A percentile compares a stretch with the other conserved stretches of the same genome.
phyloP scores from a whole-genome alignment of 1,140 invertebrate species.

The Drosophila watanabei region DNA sequence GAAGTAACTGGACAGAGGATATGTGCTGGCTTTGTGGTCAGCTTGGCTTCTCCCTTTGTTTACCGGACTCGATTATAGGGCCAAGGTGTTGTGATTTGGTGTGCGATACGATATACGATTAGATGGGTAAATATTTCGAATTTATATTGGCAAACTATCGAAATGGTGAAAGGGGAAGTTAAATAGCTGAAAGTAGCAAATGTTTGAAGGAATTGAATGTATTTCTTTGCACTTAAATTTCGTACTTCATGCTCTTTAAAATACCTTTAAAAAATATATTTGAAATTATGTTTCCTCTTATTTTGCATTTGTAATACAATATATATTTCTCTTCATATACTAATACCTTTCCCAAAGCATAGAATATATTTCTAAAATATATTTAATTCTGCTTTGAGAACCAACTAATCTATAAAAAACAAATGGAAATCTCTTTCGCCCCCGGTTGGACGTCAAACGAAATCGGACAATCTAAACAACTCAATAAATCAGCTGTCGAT shows the following conservation, averaged over 20 bases:
- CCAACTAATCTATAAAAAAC: neutral
- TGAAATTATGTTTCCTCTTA: no score
- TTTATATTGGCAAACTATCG: neutral
- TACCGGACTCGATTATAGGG: conserved; percentile 51
- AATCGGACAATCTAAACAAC: conserved; percentile 40
- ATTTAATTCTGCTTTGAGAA: neutral
- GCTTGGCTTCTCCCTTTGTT: conserved; percentile 43
- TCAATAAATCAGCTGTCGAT: conserved; percentile 72
- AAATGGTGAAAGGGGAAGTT: neutral
- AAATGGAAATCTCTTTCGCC: neutral
- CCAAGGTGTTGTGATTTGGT: conserved; percentile 68
- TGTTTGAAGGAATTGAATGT: neutral
- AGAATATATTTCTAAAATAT: neutral
- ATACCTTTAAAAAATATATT: no score
- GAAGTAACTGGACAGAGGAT: neutral
- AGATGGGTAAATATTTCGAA: conserved; percentile 33
- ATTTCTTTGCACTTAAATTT: neutral
- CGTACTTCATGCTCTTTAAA: neutral
- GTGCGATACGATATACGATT: conserved; percentile 27
- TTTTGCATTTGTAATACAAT: no score
- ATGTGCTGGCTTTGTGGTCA: conserved; percentile 28
- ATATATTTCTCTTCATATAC: neutral
- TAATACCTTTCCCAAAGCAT: neutral
- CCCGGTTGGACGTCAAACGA: conserved; percentile 10
- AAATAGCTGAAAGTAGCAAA: neutral